These are phyloP conservation scores for Netelia inedita DNA, from an alignment of 2,888 invertebrate genomes.

Conservation along the genomic window DNA sequence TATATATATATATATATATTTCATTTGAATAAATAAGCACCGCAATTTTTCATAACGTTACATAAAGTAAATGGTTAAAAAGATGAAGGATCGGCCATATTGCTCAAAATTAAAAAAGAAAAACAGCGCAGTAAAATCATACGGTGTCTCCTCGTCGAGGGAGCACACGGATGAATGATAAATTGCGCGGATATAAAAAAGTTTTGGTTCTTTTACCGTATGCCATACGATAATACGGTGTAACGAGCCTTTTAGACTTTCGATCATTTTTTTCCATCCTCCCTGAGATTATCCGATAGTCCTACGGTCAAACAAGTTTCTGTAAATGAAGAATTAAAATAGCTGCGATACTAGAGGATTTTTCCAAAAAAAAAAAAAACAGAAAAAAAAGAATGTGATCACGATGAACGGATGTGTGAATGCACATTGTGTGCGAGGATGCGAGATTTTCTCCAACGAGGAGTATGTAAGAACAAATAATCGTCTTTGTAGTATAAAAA, in stretches of 20 bases:
- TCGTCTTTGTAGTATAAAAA: not conserved
- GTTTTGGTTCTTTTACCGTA: constrained; percentile 62
- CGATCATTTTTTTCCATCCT: not conserved
- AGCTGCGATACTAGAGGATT: not conserved
- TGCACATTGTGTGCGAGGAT: not conserved
- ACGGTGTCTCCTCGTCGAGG: constrained; percentile 30
- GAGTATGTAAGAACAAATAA: not conserved
- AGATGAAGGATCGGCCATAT: constrained; percentile 23
- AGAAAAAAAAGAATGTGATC: not conserved
- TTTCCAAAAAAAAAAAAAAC: not conserved
- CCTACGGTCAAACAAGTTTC: not conserved
- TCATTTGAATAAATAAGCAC: constrained; percentile 39
- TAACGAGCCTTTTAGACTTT: constrained; percentile 43
- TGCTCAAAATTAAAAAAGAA: constrained; percentile 26
- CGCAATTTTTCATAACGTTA: constrained; percentile 6
- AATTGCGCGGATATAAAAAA: constrained; percentile 24
- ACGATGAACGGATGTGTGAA: not conserved
- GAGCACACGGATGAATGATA: constrained; percentile 14
- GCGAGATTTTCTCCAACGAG: not conserved
- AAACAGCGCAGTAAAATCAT: not conserved
- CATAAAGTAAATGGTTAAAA: not conserved
- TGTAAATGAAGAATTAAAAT: not conserved
- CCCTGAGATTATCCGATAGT: not conserved
- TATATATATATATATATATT: constrained; percentile 33
- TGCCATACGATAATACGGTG: constrained; percentile 58